Evolutionary conservation across 1,140 invertebrate genomes (phyloP).

Genomic region (fruit fly (Drosophila melanogaster)): Release_6_plus_ISO1_MT NT_033777.3:11548501-11549000

Average conservation of each 20-base stretch:
- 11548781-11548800: too few relatives aligned
- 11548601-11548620: neutral
- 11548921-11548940: slow-evolving; percentile 11
- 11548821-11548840: too few relatives aligned
- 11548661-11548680: too few relatives aligned
- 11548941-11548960: neutral
- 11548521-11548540: neutral
- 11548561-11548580: neutral
- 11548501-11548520: neutral
- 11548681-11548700: too few relatives aligned
- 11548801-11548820: too few relatives aligned
- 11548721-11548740: too few relatives aligned
- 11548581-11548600: neutral
- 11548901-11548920: slow-evolving; percentile 1
- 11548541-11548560: neutral
- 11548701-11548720: too few relatives aligned
- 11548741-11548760: too few relatives aligned
- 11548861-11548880: neutral
- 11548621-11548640: neutral
- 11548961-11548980: slow-evolving; percentile 18
- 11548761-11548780: too few relatives aligned
- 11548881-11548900: neutral
- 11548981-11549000: slow-evolving; percentile 44
- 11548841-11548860: neutral
- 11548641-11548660: too few relatives aligned